Conservation (phyloP, 2,113 vertebrate genomes). For the Anolis carolinensis region DNA sequence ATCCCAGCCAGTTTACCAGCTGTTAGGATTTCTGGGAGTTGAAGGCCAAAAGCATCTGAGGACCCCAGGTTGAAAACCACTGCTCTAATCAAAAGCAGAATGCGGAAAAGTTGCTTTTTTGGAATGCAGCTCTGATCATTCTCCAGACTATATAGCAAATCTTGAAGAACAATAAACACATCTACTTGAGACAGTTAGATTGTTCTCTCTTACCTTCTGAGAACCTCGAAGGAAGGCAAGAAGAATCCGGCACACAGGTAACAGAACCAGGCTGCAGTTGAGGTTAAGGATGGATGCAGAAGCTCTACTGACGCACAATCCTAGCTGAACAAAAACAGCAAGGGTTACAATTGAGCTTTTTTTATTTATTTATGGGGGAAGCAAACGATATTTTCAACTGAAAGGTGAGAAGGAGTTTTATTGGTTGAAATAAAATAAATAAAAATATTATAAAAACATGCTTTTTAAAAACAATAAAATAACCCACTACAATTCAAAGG, state of each 20-base stretch:
- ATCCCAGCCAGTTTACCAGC: too few species aligned
- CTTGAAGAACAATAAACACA: too few species aligned
- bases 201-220: slow-evolving; percentile 77
- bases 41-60: too few species aligned
- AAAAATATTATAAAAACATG: neutral
- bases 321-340: slow-evolving; percentile 86
- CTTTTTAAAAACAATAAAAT: neutral
- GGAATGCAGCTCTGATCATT: too few species aligned
- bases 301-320: slow-evolving; percentile 95
- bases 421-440: neutral
- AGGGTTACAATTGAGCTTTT: slow-evolving; percentile 59
- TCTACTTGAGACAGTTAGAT: too few species aligned
- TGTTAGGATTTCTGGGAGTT: too few species aligned
- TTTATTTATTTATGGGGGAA: too few species aligned
- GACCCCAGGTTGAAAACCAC: too few species aligned
- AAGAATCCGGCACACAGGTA: slow-evolving; percentile 91
- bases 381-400: too few species aligned
- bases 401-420: neutral
- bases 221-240: slow-evolving; percentile 88
- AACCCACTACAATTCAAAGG: neutral
- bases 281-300: slow-evolving; percentile 94
- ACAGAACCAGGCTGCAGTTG: slow-evolving; percentile 93
- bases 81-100: too few species aligned
- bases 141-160: too few species aligned
- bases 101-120: too few species aligned